Conservation (phyloP, 2,113 vertebrate species). For the Megalops atlanticus region DNA sequence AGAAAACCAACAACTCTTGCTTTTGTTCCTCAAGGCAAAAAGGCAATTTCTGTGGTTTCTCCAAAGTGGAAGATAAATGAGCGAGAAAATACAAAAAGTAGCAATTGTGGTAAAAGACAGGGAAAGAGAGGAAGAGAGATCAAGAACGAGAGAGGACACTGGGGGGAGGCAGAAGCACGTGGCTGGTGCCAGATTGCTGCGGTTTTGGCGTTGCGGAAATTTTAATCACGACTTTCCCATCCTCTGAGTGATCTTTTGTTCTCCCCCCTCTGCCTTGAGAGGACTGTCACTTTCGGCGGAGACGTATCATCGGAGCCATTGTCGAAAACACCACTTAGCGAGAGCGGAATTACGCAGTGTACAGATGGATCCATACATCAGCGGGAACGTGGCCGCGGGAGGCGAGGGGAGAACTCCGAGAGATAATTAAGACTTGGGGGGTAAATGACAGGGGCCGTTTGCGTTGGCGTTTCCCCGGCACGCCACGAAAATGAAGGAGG, state of each 20-base stretch:
- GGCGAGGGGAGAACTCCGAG: neutral
- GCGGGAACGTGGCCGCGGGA: slow-evolving; percentile 7
- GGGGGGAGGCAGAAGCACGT: slow-evolving; percentile 45
- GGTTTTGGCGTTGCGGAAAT: neutral
- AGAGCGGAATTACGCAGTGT: slow-evolving; percentile 67
- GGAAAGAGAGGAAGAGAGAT: neutral
- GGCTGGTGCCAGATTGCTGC: slow-evolving; percentile 65
- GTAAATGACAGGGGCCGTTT: slow-evolving; percentile 69
- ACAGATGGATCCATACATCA: slow-evolving; percentile 63
- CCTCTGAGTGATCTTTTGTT: slow-evolving; percentile 57
- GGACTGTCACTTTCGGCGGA: slow-evolving; percentile 63
- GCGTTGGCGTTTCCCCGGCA: slow-evolving; percentile 60
- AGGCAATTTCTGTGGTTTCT: slow-evolving; percentile 31
- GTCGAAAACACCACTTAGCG: slow-evolving; percentile 69
- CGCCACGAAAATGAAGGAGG: slow-evolving; percentile 64
- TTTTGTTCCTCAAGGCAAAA: slow-evolving; percentile 62
- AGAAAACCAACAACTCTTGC: slow-evolving; percentile 67
- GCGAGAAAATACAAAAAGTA: slow-evolving; percentile 2
- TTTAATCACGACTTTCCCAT: slow-evolving; percentile 7
- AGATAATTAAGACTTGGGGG: slow-evolving; percentile 35
- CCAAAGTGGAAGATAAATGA: neutral
- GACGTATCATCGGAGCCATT: slow-evolving; percentile 62
- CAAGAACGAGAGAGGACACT: slow-evolving; percentile 22
- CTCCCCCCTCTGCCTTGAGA: slow-evolving; percentile 50
- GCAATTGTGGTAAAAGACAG: neutral